Base-by-base conservation (phyloP, 2,888 invertebrate species). In the Galeruca laticollis region DNA sequence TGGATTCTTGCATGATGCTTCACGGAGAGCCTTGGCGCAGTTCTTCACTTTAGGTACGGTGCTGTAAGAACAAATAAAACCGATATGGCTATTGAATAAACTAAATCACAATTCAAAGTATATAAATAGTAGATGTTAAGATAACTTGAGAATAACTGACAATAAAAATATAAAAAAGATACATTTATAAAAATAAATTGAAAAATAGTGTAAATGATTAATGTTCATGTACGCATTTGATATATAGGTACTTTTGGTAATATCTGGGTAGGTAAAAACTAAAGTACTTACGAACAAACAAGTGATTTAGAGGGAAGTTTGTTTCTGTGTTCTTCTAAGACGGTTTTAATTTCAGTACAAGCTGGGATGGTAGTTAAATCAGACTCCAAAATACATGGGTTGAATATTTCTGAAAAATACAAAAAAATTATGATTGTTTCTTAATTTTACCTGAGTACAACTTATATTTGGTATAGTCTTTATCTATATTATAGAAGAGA, bases 261-360 rank as follows among this genome's bases (percentile, higher is more conserved):
- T n/a, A n/a, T n/a, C n/a, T 20, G 10, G 1, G 35, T 11, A 5
- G 10, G 13, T 31, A 21, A 52, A 18, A 54, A 54, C 20, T 9
- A 10, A 54, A 54, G 35, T 69, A 75, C 72, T 72, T 61, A 75
- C 75, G 66, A 61, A 64, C 75, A 75, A 51, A 73, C 49, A 15
- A 73, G 68, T 33, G 26, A 40, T 47, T 73, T 70, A 10, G 73
- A 69, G 10, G 74, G 73, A 47, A 73, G 61, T 54, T 73, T 65
- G 57, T 73, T 57, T 52, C 56, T 70, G 68, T 73, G 52, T 62
- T 71, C 52, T 5, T 35, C 49, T 6, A 73, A 37, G 13, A 52
- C 35, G 10, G 59, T 51, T 8, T 65, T 56, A 33, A 73, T 56
- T 26, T 68, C 70, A n/a, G 10, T 57, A 40, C 74, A 74, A 52